phyloP scores from a whole-genome alignment of 2,888 invertebrate genomes.

The Hecatera dysodea region DNA sequence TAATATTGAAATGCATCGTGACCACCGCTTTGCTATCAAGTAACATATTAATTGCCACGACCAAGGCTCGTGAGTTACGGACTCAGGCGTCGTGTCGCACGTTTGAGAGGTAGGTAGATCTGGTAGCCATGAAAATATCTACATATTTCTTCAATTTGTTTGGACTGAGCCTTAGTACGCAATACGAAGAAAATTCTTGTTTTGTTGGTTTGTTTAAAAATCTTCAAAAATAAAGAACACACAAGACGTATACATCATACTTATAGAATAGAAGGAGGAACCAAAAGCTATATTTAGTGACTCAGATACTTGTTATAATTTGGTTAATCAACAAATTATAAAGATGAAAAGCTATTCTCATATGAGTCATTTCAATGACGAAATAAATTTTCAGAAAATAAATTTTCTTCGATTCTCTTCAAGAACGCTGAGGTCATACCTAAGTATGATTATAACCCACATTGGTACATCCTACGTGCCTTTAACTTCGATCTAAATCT shows the following conservation, averaged over 20 bases:
- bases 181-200: slow-evolving; percentile 24
- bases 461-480: slow-evolving; percentile 53
- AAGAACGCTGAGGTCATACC: too few relatives aligned
- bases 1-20: slow-evolving; percentile 71
- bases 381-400: not conserved
- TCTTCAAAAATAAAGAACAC: too few relatives aligned
- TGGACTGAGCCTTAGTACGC: slow-evolving; percentile 7
- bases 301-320: too few relatives aligned
- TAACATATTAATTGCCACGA: slow-evolving; percentile 77
- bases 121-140: slow-evolving; percentile 14
- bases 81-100: slow-evolving; percentile 78
- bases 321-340: too few relatives aligned
- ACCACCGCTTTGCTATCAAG: slow-evolving; percentile 67
- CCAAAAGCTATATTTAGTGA: too few relatives aligned
- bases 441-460: slow-evolving; percentile 22
- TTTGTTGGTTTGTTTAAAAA: not conserved
- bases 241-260: too few relatives aligned
- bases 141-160: slow-evolving; percentile 1
- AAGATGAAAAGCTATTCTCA: too few relatives aligned
- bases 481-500: slow-evolving; percentile 64
- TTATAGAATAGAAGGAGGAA: too few relatives aligned
- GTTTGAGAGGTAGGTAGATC: slow-evolving; percentile 61
- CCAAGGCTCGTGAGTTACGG: slow-evolving; percentile 79
- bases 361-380: not conserved
- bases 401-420: not conserved